Evolutionary conservation across 2,113 vertebrate genomes (phyloP), one percentile per base, ranked within the genome.

Genomic region (Chaenocephalus aceratus): DNA sequence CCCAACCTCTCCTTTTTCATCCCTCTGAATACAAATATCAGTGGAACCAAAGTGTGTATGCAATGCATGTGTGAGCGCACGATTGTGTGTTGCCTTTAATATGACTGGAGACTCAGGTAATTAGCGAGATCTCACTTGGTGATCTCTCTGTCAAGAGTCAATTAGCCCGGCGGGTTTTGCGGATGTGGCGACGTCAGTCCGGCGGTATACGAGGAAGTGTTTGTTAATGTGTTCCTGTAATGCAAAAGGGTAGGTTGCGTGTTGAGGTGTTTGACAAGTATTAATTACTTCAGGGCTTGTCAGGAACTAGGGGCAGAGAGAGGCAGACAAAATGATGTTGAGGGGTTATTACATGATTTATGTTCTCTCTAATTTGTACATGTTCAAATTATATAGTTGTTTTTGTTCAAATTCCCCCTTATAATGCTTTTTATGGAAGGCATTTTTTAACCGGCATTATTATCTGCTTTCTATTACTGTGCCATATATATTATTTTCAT

Each of bases 251-350:
- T 26, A 44, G 56, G 5, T 64, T 52, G 21, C 41, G 14, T 46
- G 53, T 93, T 30, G 89, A 85, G 66, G 72, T 41, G 65, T 88
- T 93, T 94, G 93, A 92, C 92, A 94, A 93, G 92, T 94, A 93
- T 94, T 95, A 95, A 96, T 96, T 95, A 95, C 89, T 84, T 72
- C 61, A 61, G 85, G 90, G 88, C 86, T 83, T 89, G 83, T 90
- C 84, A 91, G 89, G 90, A 79, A 83, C 9, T 72, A 59, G 75
- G 73, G 49, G 77, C 88, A 53, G 49, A 59, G 16, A 69, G 23
- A 30, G 3, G 51, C 1, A 66, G 46, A 71, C 49, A 62, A 71
- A 18, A 54, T 67, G 18, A 60, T 9, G 51, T 36, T 68, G 59
- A 59, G 44, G 4, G 0, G 21, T 59, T 76, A 34, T 68, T 72